A percentile compares a stretch with the other conserved stretches of the same genome.
These are phyloP conservation scores for Athrips mouffetella DNA, from an alignment of 2,888 invertebrate species.

Conservation along the genomic window DNA sequence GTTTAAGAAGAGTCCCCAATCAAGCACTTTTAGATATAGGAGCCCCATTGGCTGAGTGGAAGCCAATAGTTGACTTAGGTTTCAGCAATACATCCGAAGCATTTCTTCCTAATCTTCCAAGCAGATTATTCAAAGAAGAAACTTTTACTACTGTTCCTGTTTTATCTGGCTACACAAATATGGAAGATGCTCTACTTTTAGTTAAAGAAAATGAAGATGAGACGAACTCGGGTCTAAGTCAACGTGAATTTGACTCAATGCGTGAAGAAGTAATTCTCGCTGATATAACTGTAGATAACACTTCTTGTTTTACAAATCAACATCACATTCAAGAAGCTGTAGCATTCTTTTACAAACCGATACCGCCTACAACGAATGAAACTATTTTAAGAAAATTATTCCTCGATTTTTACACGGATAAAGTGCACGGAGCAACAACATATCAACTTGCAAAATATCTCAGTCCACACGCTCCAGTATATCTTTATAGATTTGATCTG, in stretches of 20 bases:
- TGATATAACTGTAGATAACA: conserved; percentile 78
- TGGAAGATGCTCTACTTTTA: conserved; percentile 86
- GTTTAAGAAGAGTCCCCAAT: conserved; percentile 81
- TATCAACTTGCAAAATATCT: conserved; percentile 82
- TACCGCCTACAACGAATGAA: conserved; percentile 80
- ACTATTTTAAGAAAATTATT: conserved; percentile 81
- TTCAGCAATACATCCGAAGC: conserved; percentile 81
- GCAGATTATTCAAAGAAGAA: conserved; percentile 79
- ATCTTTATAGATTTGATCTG: conserved; percentile 86
- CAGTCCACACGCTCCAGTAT: conserved; percentile 80
- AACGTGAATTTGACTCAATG: conserved; percentile 79
- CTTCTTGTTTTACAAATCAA: conserved; percentile 80
- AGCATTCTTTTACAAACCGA: conserved; percentile 85
- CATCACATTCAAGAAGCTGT: conserved; percentile 85
- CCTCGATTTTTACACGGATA: conserved; percentile 86
- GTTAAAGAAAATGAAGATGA: conserved; percentile 75
- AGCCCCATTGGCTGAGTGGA: conserved; percentile 82
- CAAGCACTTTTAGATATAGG: conserved; percentile 80
- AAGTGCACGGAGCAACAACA: conserved; percentile 84
- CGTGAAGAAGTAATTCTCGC: conserved; percentile 80
- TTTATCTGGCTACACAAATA: conserved; percentile 87
- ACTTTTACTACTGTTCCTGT: conserved; percentile 83
- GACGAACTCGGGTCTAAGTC: conserved; percentile 77
- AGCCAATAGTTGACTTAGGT: conserved; percentile 86
- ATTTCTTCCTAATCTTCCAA: conserved; percentile 84